Percentiles rank a stretch among this genome's conserved stretches.
These are phyloP conservation scores for Eleutherodactylus coqui DNA, from an alignment of 2,797 vertebrate species.

Conservation along the genomic window DNA sequence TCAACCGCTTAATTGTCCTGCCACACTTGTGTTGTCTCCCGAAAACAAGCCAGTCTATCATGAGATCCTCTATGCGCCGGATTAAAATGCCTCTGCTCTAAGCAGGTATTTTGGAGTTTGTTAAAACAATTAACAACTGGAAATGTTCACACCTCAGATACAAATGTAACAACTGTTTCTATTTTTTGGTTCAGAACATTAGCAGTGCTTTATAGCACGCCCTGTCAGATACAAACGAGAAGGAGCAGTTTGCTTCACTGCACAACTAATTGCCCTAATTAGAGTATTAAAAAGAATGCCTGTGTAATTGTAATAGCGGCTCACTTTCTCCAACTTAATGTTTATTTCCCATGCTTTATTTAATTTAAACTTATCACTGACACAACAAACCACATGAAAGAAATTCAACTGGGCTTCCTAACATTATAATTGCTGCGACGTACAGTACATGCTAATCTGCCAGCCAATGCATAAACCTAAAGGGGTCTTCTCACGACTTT, in stretches of 20 bases:
- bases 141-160: conserved; percentile 40
- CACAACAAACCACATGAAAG: conserved; percentile 8
- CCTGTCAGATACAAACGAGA: conserved; percentile 27
- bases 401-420: not conserved
- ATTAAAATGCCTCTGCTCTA: conserved; percentile 5
- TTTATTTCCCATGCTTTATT: conserved; percentile 32
- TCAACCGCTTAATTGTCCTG: conserved; percentile 62
- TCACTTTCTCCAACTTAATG: conserved; percentile 31
- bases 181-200: conserved; percentile 38
- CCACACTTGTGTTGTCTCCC: conserved; percentile 37
- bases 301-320: conserved; percentile 31
- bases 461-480: not conserved
- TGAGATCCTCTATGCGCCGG: not conserved
- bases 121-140: conserved; percentile 38
- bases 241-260: conserved; percentile 42
- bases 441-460: not conserved
- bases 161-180: not conserved
- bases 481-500: too few relatives aligned
- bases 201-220: conserved; percentile 32
- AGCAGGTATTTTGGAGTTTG: conserved; percentile 28
- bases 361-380: conserved; percentile 19
- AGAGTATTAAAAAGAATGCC: conserved; percentile 39
- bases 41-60: conserved; percentile 37
- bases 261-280: conserved; percentile 54
- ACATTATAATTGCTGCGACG: not conserved